A percentile compares a stretch with the other conserved stretches of the same genome.
phyloP scores from a whole-genome alignment of 2,888 invertebrate species.

The Lithosia quadra region DNA sequence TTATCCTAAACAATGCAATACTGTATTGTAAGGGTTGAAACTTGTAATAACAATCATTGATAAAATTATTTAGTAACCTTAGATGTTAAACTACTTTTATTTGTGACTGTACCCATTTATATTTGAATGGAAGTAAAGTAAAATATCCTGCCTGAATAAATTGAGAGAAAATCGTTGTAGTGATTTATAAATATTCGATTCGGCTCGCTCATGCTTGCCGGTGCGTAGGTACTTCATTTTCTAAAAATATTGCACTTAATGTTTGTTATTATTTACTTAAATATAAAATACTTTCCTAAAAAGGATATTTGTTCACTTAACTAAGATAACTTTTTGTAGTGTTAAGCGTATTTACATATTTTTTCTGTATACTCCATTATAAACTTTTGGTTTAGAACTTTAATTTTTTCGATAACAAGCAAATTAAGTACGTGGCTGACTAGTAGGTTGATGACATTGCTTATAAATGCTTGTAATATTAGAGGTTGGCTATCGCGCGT shows the following conservation, averaged over 20 bases:
- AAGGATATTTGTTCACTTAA: background rate
- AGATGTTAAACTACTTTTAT: background rate
- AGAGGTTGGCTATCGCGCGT: too few relatives aligned
- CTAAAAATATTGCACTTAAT: conserved; percentile 14
- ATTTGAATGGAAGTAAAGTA: conserved; percentile 16
- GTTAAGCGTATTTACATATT: too few relatives aligned
- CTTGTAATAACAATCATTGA: too few relatives aligned
- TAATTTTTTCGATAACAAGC: background rate
- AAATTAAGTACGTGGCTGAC: too few relatives aligned
- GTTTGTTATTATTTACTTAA: background rate
- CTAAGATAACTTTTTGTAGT: too few relatives aligned
- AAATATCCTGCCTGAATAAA: conserved; percentile 19
- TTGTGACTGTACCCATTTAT: background rate
- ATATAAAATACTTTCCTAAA: background rate
- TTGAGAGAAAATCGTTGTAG: conserved; percentile 17
- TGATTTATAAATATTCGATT: conserved; percentile 25
- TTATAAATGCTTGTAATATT: too few relatives aligned
- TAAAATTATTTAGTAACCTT: background rate
- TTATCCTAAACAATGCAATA: background rate
- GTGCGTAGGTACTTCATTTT: conserved; percentile 13
- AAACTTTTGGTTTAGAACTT: background rate
- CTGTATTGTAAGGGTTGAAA: conserved; percentile 4
- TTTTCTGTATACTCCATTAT: too few relatives aligned
- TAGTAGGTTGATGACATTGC: too few relatives aligned
- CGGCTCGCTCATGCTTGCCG: background rate